These are phyloP conservation scores for Aricia agestis DNA, from an alignment of 1,140 invertebrate species.

Conservation along the genomic window DNA sequence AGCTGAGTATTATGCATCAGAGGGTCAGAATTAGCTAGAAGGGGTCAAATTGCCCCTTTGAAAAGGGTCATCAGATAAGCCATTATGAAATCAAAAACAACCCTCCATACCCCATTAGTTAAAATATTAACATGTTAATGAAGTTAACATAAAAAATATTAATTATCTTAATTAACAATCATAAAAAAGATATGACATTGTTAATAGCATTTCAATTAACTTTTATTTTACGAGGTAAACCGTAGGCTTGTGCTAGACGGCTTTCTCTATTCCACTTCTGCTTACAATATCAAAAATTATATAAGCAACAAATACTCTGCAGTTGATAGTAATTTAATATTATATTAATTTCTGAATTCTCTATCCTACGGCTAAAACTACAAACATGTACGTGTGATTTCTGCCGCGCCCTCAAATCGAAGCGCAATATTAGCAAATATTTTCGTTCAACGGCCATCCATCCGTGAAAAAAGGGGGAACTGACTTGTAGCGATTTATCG, in stretches of 20 bases:
- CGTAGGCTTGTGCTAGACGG: neutral
- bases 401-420: neutral
- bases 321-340: too few relatives aligned
- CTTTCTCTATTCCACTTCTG: neutral
- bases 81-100: slow-evolving; percentile 15
- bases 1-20: slow-evolving; percentile 2
- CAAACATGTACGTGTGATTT: neutral
- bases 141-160: slow-evolving; percentile 9
- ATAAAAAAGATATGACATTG: slow-evolving; percentile 8
- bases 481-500: neutral
- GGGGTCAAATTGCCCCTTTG: slow-evolving; percentile 8
- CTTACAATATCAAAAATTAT: neutral
- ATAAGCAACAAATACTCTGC: neutral
- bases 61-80: slow-evolving; percentile 10
- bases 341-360: too few relatives aligned
- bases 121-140: slow-evolving; percentile 9
- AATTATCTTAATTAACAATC: slow-evolving; percentile 12
- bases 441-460: neutral
- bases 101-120: slow-evolving; percentile 6
- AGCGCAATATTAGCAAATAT: neutral
- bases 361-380: neutral
- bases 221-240: neutral
- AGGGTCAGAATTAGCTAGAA: neutral
- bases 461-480: neutral
- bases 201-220: slow-evolving; percentile 5